Percentiles rank a stretch among this genome's conserved stretches.
Evolutionary conservation across 2,797 vertebrate genomes (phyloP).

Genomic region (Perdix hodgsoniae): DNA sequence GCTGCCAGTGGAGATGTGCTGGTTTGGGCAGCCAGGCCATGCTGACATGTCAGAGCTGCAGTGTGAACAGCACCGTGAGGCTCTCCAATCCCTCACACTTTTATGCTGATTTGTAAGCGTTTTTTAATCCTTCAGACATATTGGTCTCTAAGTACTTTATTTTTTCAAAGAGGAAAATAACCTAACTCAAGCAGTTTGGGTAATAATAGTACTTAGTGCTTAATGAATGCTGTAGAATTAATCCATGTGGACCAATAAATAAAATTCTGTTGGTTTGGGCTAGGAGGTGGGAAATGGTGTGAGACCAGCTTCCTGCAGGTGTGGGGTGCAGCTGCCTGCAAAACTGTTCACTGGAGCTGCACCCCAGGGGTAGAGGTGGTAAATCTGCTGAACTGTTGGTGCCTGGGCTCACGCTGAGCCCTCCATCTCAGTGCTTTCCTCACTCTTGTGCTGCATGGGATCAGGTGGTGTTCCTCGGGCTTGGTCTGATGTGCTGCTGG

Average conservation of each 20-base stretch:
- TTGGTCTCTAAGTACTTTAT: constrained; percentile 24
- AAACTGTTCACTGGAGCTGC: background rate
- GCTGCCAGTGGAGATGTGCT: background rate
- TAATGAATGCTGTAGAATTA: background rate
- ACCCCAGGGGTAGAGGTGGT: background rate
- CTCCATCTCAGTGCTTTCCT: background rate
- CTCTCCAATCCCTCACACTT: constrained; percentile 31
- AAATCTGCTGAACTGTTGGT: background rate
- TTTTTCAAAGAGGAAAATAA: constrained; percentile 3
- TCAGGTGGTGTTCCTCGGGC: background rate
- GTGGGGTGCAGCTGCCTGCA: rapidly evolving
- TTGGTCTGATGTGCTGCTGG: background rate
- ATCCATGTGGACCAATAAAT: background rate
- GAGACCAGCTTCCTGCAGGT: background rate
- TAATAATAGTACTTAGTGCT: constrained; percentile 45
- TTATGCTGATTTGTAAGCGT: constrained; percentile 32
- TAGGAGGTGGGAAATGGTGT: background rate
- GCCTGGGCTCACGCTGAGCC: background rate
- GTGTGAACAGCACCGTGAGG: background rate
- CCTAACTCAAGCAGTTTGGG: constrained; percentile 2
- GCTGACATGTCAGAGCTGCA: rapidly evolving
- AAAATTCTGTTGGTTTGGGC: constrained; percentile 3
- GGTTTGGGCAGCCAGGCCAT: background rate
- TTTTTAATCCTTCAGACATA: constrained; percentile 47
- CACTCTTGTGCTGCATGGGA: background rate